Evolutionary conservation across 2,888 invertebrate species (phyloP).

Genomic region (Dryomyza anilis): DNA sequence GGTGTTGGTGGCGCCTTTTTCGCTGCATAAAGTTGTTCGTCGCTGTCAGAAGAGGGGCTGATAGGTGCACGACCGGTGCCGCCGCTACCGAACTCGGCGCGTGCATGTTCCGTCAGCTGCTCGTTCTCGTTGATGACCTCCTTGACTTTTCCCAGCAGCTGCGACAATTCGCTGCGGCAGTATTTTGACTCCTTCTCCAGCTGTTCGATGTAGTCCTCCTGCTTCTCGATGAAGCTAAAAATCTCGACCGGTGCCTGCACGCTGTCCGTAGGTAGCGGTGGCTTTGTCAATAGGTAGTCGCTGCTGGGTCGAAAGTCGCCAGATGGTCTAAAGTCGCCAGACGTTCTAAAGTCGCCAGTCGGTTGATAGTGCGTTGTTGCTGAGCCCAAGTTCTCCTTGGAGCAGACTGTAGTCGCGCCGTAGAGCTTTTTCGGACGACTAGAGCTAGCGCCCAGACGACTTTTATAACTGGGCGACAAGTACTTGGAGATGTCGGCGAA

Average conservation of each 20-base stretch:
- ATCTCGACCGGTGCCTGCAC: constrained; percentile 70
- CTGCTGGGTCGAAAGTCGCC: constrained; percentile 46
- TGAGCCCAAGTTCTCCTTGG: constrained; percentile 53
- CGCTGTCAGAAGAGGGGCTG: constrained; percentile 66
- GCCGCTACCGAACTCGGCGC: constrained; percentile 68
- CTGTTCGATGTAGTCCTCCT: constrained; percentile 87
- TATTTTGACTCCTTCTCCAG: constrained; percentile 83
- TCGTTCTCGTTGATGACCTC: constrained; percentile 87
- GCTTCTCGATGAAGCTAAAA: constrained; percentile 80
- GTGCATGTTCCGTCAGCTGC: constrained; percentile 77
- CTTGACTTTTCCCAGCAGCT: constrained; percentile 79
- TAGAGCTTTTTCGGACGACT: constrained; percentile 46
- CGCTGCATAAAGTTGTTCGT: constrained; percentile 48
- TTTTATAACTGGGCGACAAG: constrained; percentile 55
- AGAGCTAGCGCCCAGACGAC: constrained; percentile 38
- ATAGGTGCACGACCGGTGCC: constrained; percentile 34
- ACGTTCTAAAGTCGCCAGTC: constrained; percentile 26
- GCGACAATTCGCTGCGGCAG: constrained; percentile 79
- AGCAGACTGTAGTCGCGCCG: constrained; percentile 39
- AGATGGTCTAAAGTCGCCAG: constrained; percentile 37
- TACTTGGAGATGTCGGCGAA: constrained; percentile 61
- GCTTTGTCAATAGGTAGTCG: constrained; percentile 41
- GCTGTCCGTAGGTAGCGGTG: constrained; percentile 54
- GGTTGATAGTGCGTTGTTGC: constrained; percentile 39
- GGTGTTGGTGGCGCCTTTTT: constrained; percentile 33